Evolutionary conservation across 2,113 vertebrate species (phyloP).

Genomic region (Peucedramus taeniatus): DNA sequence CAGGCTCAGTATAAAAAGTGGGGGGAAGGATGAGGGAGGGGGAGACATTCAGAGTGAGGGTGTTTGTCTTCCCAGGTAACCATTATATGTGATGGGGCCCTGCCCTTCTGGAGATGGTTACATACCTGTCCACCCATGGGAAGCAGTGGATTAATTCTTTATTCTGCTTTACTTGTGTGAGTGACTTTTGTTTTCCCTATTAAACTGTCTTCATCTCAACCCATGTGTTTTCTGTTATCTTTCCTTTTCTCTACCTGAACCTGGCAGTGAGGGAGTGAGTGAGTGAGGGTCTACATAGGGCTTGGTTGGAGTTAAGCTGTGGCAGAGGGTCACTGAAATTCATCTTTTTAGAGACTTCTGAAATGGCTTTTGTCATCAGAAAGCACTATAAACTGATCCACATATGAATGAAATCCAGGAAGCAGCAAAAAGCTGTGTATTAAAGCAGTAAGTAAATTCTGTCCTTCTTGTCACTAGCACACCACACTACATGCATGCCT

Average conservation of each 20-base stretch:
- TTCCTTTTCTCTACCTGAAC: not conserved
- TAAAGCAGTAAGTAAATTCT: not conserved
- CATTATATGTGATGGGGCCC: rapidly evolving
- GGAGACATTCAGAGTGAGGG: rapidly evolving
- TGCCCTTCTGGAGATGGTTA: not conserved
- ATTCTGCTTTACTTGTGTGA: not conserved
- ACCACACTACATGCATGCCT: not conserved
- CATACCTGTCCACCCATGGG: no score
- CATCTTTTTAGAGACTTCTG: not conserved
- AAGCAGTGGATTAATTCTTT: not conserved
- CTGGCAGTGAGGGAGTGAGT: not conserved
- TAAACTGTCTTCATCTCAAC: not conserved
- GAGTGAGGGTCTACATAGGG: rapidly evolving
- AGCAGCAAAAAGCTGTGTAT: not conserved
- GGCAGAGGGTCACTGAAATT: not conserved
- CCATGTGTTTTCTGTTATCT: not conserved
- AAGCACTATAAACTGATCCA: not conserved
- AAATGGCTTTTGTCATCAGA: not conserved
- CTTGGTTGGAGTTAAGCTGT: not conserved
- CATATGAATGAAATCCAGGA: not conserved
- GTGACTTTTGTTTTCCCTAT: not conserved
- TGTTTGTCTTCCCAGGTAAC: not conserved
- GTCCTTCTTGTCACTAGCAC: not conserved
- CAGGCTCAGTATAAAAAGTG: not conserved
- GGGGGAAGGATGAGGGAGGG: not conserved